phyloP scores from a whole-genome alignment of 2,797 vertebrate species.

The Hipposideros larvatus region DNA sequence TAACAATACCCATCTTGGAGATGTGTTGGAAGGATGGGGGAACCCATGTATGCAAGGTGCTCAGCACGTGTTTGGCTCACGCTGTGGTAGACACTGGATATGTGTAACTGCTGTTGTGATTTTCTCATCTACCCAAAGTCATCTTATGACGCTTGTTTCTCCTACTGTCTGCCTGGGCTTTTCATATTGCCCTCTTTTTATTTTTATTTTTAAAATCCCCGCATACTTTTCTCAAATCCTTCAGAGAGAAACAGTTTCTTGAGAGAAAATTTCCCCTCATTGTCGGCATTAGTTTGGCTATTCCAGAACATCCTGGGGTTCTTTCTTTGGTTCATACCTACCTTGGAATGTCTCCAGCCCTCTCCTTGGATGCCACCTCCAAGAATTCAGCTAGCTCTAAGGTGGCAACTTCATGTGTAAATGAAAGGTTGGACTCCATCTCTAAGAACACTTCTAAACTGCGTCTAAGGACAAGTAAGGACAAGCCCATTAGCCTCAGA shows the following conservation, averaged over 20 bases:
- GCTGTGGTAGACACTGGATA: neutral
- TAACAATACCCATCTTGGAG: neutral
- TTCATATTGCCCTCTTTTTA: neutral
- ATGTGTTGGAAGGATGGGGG: neutral
- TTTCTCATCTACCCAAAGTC: neutral
- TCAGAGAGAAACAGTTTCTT: neutral
- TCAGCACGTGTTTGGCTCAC: neutral
- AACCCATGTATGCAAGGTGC: neutral
- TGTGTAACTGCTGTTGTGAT: neutral
- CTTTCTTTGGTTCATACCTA: neutral
- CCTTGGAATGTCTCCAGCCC: neutral
- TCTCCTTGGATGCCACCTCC: neutral
- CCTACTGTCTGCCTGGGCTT: neutral
- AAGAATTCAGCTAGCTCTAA: neutral
- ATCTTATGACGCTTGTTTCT: neutral
- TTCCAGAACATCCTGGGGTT: neutral
- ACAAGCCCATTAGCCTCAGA: neutral
- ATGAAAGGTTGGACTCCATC: neutral
- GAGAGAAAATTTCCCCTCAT: neutral
- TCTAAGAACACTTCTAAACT: neutral
- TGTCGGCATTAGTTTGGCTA: neutral
- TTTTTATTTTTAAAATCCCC: neutral
- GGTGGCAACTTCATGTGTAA: neutral
- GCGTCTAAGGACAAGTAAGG: neutral
- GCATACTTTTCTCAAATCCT: neutral